phyloP scores from a whole-genome alignment of 2,113 vertebrate species.

The Genyomyrus donnyi region DNA sequence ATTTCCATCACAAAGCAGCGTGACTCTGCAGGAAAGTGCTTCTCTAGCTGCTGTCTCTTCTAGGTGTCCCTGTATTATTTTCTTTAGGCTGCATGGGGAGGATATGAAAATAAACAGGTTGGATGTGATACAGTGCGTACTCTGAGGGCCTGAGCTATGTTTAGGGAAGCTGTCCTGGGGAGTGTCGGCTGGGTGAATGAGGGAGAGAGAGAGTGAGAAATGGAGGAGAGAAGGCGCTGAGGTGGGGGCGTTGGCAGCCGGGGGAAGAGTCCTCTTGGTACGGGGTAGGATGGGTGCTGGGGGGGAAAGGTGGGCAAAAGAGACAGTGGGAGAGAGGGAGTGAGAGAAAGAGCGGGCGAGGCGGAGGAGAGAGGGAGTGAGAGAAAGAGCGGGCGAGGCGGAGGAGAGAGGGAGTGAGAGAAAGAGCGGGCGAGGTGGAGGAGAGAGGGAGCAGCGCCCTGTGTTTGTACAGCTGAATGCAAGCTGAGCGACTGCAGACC shows the following conservation, averaged over 20 bases:
- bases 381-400: constrained; percentile 22
- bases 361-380: not conserved
- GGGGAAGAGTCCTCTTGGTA: not conserved
- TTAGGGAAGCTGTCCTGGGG: constrained; percentile 53
- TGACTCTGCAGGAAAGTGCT: constrained; percentile 17
- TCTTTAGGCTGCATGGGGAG: constrained; percentile 52
- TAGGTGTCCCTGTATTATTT: constrained; percentile 50
- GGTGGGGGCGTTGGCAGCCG: constrained; percentile 25
- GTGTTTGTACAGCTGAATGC: constrained; percentile 98
- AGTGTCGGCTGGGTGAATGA: constrained; percentile 49
- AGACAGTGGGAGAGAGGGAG: not conserved
- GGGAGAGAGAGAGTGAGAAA: not conserved
- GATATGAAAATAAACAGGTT: constrained; percentile 67
- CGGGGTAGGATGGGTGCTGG: not conserved
- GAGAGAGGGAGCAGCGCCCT: constrained; percentile 39
- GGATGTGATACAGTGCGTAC: constrained; percentile 61
- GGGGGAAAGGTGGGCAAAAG: not conserved
- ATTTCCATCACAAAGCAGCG: constrained; percentile 23
- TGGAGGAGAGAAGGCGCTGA: constrained; percentile 24
- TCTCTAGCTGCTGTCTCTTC: constrained; percentile 27
- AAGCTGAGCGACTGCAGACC: constrained; percentile 92
- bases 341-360: too few species aligned
- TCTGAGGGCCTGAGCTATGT: constrained; percentile 49
- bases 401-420: not conserved
- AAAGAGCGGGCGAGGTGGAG: not conserved